These are phyloP conservation scores for Squalus acanthias DNA, from an alignment of 2,797 vertebrate genomes.

Conservation along the genomic window DNA sequence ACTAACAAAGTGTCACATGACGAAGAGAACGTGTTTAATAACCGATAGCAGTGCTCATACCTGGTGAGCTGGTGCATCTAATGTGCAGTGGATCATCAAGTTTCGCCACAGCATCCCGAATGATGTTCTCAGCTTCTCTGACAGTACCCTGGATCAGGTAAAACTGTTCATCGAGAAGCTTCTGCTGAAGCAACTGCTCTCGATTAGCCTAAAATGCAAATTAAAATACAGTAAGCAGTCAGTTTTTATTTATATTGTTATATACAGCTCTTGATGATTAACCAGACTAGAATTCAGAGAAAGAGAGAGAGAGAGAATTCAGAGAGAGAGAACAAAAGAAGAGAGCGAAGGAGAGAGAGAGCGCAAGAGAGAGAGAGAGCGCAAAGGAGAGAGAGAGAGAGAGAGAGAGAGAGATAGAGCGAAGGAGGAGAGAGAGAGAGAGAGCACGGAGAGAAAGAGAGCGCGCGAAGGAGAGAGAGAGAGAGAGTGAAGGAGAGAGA, in stretches of 20 bases:
- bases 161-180: slow-evolving; percentile 84
- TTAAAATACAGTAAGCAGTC: neutral
- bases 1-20: neutral
- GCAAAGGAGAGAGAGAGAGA: too few species aligned
- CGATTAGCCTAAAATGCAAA: slow-evolving; percentile 56
- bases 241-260: neutral
- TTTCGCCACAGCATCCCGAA: slow-evolving; percentile 76
- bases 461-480: too few species aligned
- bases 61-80: slow-evolving; percentile 91
- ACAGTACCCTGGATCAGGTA: slow-evolving; percentile 71
- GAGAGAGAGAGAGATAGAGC: too few species aligned
- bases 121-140: slow-evolving; percentile 73
- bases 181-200: slow-evolving; percentile 76
- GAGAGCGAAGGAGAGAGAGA: too few species aligned
- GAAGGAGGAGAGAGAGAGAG: too few species aligned
- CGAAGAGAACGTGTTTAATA: neutral
- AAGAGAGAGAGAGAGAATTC: too few species aligned
- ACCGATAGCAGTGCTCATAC: slow-evolving; percentile 48
- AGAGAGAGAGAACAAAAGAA: too few species aligned
- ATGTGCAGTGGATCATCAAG: slow-evolving; percentile 86
- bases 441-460: too few species aligned
- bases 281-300: neutral
- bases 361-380: too few species aligned
- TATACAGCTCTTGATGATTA: neutral
- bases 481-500: too few species aligned